Percentiles rank a stretch among this genome's conserved stretches.
Evolutionary conservation across 2,113 vertebrate genomes (phyloP).

Genomic region (Bettongia penicillata): DNA sequence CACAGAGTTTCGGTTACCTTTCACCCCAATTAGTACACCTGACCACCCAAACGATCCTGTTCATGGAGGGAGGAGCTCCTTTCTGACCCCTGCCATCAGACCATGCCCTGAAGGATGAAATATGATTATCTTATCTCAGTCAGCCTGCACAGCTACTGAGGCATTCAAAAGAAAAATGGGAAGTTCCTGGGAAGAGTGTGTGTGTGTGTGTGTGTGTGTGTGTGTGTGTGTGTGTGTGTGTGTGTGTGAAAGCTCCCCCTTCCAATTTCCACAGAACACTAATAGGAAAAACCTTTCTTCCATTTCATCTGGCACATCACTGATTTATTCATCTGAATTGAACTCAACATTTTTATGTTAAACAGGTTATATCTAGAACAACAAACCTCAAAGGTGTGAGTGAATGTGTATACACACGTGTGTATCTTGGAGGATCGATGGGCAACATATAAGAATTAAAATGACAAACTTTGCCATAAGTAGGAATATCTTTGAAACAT

Average conservation of each 20-base stretch:
- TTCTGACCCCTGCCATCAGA: background rate
- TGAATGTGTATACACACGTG: background rate
- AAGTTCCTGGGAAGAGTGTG: background rate
- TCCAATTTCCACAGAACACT: conserved; percentile 23
- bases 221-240: background rate
- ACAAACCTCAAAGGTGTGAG: background rate
- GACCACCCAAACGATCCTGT: conserved; percentile 32
- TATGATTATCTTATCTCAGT: conserved; percentile 22
- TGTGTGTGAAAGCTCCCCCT: background rate
- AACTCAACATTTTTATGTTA: conserved; percentile 46
- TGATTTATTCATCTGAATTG: conserved; percentile 44
- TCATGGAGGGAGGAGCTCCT: background rate
- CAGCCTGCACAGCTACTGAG: background rate
- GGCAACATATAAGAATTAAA: conserved; percentile 38
- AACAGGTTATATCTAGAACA: conserved; percentile 33
- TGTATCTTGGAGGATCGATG: background rate
- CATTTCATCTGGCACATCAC: conserved; percentile 1
- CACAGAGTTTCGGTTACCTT: conserved; percentile 20
- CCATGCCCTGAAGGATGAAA: conserved; percentile 32
- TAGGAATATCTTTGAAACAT: background rate
- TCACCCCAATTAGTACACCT: conserved; percentile 43
- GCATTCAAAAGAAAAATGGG: conserved; percentile 29
- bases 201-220: background rate
- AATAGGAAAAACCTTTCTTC: conserved; percentile 43
- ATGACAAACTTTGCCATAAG: conserved; percentile 38